Percentiles rank a stretch among this genome's conserved stretches.
Conservation (phyloP, 2,113 vertebrate species). For the Peromyscus polionotus region DNA sequence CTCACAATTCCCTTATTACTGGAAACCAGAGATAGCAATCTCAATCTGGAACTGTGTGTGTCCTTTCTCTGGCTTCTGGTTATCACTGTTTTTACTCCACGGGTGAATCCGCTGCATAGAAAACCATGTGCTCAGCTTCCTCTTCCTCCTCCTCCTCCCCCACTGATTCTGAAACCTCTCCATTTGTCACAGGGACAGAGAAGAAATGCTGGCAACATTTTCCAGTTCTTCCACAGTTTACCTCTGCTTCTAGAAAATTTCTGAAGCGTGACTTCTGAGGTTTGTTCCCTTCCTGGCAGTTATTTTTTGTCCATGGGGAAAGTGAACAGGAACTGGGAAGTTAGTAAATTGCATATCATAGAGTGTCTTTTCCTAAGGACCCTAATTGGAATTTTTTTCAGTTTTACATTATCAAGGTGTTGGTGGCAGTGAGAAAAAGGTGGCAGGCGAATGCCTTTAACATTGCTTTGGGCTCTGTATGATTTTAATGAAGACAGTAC, state of each 20-base stretch:
- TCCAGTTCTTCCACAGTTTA: slow-evolving; percentile 30
- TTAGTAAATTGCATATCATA: not conserved
- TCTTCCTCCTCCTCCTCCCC: not conserved
- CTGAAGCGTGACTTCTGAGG: slow-evolving; percentile 35
- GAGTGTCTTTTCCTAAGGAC: not conserved
- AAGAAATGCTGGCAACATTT: slow-evolving; percentile 16
- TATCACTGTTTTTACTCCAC: slow-evolving; percentile 47
- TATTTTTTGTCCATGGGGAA: slow-evolving; percentile 47
- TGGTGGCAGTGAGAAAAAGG: not conserved
- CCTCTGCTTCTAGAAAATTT: slow-evolving; percentile 49
- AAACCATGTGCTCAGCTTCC: slow-evolving; percentile 17
- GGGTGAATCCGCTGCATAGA: slow-evolving; percentile 17
- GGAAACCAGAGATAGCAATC: slow-evolving; percentile 28
- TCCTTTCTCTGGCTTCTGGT: slow-evolving; percentile 36
- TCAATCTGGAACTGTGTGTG: not conserved
- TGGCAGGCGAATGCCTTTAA: slow-evolving; percentile 13
- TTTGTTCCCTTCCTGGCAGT: not conserved
- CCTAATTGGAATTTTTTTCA: not conserved
- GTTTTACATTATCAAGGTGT: not conserved
- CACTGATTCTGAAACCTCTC: slow-evolving; percentile 37
- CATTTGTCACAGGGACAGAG: slow-evolving; percentile 28
- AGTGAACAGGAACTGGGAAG: slow-evolving; percentile 23
- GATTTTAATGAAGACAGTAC: not conserved
- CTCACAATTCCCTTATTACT: slow-evolving; percentile 34
- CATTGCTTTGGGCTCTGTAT: not conserved